Evolutionary conservation across 2,113 vertebrate species (phyloP).

Genomic region (Erythrolamprus reginae): DNA sequence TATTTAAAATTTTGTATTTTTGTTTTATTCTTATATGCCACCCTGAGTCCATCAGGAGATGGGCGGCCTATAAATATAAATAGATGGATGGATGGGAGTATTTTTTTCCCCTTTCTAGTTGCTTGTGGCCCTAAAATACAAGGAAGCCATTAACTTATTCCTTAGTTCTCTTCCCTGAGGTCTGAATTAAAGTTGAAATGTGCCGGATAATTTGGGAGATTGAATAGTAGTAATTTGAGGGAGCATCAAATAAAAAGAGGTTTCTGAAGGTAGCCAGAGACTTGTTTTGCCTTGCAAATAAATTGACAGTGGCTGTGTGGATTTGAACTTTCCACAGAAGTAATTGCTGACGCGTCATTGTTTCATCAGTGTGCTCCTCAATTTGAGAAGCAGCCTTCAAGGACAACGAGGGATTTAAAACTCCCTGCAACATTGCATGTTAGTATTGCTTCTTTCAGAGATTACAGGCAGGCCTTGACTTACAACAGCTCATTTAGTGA

Average conservation of each 20-base stretch:
- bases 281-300: not conserved
- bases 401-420: not conserved
- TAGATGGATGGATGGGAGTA: too few species aligned
- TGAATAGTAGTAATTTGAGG: not conserved
- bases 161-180: not conserved
- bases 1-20: too few species aligned
- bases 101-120: not conserved
- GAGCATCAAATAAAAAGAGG: not conserved
- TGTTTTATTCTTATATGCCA: too few species aligned
- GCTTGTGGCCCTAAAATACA: not conserved
- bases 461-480: too few species aligned
- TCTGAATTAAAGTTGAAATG: not conserved
- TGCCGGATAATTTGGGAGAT: not conserved
- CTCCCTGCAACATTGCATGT: too few species aligned
- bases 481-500: too few species aligned
- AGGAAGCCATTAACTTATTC: not conserved
- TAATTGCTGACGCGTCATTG: not conserved
- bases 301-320: too few species aligned
- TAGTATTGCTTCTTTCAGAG: not conserved
- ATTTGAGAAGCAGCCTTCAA: not conserved
- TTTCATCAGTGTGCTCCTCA: not conserved
- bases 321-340: not conserved
- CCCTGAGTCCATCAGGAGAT: too few species aligned
- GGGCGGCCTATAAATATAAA: too few species aligned
- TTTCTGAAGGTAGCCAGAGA: not conserved